Evolutionary conservation across 2,888 invertebrate genomes (phyloP), one percentile per base, ranked within the genome.

Genomic region (Hypolimnas misippus): DNA sequence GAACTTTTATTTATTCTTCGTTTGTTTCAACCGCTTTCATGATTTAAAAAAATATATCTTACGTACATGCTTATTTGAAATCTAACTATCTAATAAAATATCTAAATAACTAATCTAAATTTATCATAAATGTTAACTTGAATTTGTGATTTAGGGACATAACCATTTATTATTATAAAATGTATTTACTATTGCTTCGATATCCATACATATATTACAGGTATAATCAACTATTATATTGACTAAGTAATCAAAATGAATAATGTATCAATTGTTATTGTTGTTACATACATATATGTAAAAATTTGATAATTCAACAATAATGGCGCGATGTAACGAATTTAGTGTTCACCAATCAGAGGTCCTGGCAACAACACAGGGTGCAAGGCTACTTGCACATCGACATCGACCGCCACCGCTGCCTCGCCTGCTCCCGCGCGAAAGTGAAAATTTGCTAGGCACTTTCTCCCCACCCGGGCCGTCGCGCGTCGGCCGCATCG

Each of bases 361-460:
- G 16, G 16, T 42, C 14, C 38, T 21, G 33, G 42, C 55, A 46
- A 42, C 52, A 38, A 53, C 52, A 62, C 65, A 63, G 61, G 55
- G 38, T 57, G 53, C 61, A 53, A 55, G 51, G 63, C 58, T 58
- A 42, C 53, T 46, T 58, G 62, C 62, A 54, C 66, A 65, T 68
- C 71, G 63, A 66, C 69, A 68, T 64, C 67, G 66, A 66, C 67
- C 73, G 77, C 78, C 71, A 53, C 73, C 76, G 81, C 81, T 70
- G 71, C 76, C 81, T 82, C 85, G 76, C 73, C 78, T 79, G 82
- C 82, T 81, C 49, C 54, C 81, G 76, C 86, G 86, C 87, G 89
- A 88, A 89, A 91, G 89, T 89, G 91, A 91, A 90, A 91, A 89
- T 90, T 81, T 80, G 83, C 85, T 79, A 77, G 80, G 88, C 89